Base-by-base conservation (phyloP, 2,797 vertebrate species). In the Sebastiscus albofasciatus region DNA sequence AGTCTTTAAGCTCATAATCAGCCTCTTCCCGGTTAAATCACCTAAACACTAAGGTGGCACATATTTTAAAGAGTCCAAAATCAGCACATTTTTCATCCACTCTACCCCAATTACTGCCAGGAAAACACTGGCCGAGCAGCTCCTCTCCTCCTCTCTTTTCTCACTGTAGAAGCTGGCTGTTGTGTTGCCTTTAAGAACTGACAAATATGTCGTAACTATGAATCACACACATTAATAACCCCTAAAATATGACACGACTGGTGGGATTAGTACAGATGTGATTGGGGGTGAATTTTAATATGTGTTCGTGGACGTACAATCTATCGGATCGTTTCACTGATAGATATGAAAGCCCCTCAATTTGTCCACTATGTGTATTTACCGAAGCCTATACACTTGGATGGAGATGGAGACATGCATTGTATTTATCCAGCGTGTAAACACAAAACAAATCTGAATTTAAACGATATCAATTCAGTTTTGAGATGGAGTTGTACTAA, bases 181-280 rank as follows among this genome's bases (percentile, higher is more conserved):
- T 60, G 62, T 79, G 85, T 24, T 84, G 83, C 79, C 9, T 84
- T 84, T 36, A 81, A 12, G 61, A 11, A 11, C 78, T n/a, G 39
- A 52, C 0, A n/a, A 16, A 77, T 81, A 83, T 8, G 11, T 26
- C 5, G 16, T 8, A 56, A 73, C 49, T 59, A 14, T 18, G 12
- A 60, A 5, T 1, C 1, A 60, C 24, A 61, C 26, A 46, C 12
- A 33, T 16, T 31, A 33, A 34, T 26, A 67, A 54, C 52, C 6
- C 39, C 61, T 60, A 1, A 54, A 61, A 69, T 2, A 29, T 24
- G 3, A 60, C 12, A 58, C 3, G 34, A 22, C 24, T 60, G 31
- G 18, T 49, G 34, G 27, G 24, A 16, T 31, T 20, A 11, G n/a
- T 39, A 71, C 20, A n/a, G 31, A 72, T 52, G 29, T 5, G 54